phyloP scores from a whole-genome alignment of 2,888 invertebrate species.

The Bedellia somnulentella region DNA sequence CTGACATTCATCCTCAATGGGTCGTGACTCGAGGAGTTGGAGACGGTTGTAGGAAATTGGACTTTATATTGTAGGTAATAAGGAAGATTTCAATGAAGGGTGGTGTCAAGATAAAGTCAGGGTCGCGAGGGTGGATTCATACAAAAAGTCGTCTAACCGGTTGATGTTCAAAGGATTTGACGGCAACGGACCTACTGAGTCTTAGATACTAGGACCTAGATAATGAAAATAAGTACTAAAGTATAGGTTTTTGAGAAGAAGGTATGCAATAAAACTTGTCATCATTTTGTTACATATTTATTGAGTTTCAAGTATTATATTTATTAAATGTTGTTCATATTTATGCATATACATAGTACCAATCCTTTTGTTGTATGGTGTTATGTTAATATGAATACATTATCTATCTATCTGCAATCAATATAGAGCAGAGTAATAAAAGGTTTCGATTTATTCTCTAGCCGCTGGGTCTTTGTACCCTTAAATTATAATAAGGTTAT shows the following conservation, averaged over 20 bases:
- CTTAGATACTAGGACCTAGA: neutral
- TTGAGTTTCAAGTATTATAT: neutral
- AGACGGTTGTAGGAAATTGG: conserved; percentile 11
- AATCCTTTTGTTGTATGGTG: too few relatives aligned
- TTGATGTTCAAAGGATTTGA: conserved; percentile 16
- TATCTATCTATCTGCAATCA: conserved; percentile 1
- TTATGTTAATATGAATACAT: too few relatives aligned
- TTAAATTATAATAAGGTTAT: too few relatives aligned
- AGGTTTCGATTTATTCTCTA: too few relatives aligned
- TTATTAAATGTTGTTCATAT: neutral
- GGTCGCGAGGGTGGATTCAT: conserved; percentile 44
- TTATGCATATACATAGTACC: conserved; percentile 4
- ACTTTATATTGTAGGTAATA: conserved; percentile 11
- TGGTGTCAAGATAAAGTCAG: conserved; percentile 18
- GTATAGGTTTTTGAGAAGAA: neutral
- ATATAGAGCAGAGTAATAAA: too few relatives aligned
- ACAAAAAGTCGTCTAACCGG: conserved; percentile 51
- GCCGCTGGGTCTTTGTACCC: too few relatives aligned
- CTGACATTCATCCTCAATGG: conserved; percentile 42
- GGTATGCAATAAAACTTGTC: neutral
- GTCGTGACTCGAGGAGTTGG: conserved; percentile 40
- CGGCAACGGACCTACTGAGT: neutral
- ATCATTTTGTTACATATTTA: neutral
- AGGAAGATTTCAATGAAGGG: conserved; percentile 10
- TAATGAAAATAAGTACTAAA: neutral